Conservation (phyloP, 1,140 invertebrate genomes). For the Colletes latitarsis region DNA sequence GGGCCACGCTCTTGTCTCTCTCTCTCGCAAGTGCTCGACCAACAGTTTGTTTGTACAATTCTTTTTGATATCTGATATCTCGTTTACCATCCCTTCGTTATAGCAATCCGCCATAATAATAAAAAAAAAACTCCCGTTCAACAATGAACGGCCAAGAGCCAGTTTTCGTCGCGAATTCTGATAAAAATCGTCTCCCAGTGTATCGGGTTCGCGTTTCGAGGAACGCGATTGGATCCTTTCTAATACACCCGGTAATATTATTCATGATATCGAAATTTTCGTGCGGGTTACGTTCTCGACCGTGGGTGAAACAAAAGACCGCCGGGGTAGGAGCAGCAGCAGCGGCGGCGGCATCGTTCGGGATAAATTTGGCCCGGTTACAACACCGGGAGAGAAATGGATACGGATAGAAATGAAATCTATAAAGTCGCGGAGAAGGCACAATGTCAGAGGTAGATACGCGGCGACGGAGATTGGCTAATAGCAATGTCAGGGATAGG, state of each 20-base stretch:
- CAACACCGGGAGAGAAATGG: background rate
- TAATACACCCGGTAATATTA: slow-evolving; percentile 14
- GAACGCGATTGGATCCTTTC: background rate
- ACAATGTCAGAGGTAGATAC: slow-evolving; percentile 15
- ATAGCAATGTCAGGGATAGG: slow-evolving; percentile 42
- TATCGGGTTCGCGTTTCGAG: background rate
- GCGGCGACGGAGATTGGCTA: slow-evolving; percentile 28
- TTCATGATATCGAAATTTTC: slow-evolving; percentile 35
- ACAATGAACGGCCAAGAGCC: too few relatives aligned
- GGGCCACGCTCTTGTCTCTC: too few relatives aligned
- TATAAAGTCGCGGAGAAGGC: slow-evolving; percentile 30
- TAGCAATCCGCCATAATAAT: too few relatives aligned
- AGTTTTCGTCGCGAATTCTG: background rate
- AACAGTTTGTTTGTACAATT: too few relatives aligned
- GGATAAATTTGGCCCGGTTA: slow-evolving; percentile 15
- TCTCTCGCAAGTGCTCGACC: too few relatives aligned
- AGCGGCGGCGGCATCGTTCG: too few relatives aligned
- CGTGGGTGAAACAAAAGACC: background rate
- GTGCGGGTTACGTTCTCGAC: background rate
- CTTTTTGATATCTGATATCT: too few relatives aligned
- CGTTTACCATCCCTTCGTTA: too few relatives aligned
- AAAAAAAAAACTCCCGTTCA: too few relatives aligned
- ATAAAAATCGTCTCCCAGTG: background rate
- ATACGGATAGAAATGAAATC: slow-evolving; percentile 43
- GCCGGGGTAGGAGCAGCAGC: too few relatives aligned